Evolutionary conservation across 1,140 invertebrate genomes (phyloP).

Genomic region (Drosophila ficusphila): DNA sequence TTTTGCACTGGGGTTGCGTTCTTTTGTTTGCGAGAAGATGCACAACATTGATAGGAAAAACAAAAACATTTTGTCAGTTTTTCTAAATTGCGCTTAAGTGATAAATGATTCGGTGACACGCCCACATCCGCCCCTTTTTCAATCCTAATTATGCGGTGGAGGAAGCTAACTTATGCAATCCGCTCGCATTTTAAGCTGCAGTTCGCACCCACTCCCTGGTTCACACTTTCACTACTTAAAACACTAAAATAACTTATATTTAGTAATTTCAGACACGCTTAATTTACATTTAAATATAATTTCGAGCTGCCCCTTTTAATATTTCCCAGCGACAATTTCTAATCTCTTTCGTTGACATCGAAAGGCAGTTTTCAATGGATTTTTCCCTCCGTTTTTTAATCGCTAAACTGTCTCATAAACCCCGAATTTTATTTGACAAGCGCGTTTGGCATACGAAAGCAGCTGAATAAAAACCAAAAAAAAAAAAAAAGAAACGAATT

Average conservation of each 20-base stretch:
- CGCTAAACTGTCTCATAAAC: slow-evolving; percentile 82
- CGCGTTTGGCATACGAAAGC: slow-evolving; percentile 68
- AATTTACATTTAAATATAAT: slow-evolving; percentile 78
- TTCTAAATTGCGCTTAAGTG: not conserved
- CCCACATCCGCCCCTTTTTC: slow-evolving; percentile 37
- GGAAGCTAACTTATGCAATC: slow-evolving; percentile 24
- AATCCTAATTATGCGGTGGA: slow-evolving; percentile 14
- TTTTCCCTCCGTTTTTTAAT: slow-evolving; percentile 58
- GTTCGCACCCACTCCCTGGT: slow-evolving; percentile 54
- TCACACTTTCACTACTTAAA: slow-evolving; percentile 74
- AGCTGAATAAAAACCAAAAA: not conserved
- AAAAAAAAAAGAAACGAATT: slow-evolving; percentile 47
- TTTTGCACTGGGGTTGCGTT: not conserved
- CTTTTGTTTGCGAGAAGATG: not conserved
- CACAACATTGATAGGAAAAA: not conserved
- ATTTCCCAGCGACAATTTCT: slow-evolving; percentile 56
- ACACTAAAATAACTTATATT: slow-evolving; percentile 82
- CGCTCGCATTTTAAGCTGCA: slow-evolving; percentile 3
- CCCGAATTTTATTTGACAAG: slow-evolving; percentile 79
- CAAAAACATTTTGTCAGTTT: not conserved
- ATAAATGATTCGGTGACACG: slow-evolving; percentile 12
- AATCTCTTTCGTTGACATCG: slow-evolving; percentile 69
- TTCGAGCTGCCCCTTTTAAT: slow-evolving; percentile 56
- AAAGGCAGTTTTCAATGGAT: slow-evolving; percentile 68
- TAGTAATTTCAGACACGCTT: slow-evolving; percentile 63